Conservation (phyloP, 2,113 vertebrate species). For the Myrmecophaga tridactyla region DNA sequence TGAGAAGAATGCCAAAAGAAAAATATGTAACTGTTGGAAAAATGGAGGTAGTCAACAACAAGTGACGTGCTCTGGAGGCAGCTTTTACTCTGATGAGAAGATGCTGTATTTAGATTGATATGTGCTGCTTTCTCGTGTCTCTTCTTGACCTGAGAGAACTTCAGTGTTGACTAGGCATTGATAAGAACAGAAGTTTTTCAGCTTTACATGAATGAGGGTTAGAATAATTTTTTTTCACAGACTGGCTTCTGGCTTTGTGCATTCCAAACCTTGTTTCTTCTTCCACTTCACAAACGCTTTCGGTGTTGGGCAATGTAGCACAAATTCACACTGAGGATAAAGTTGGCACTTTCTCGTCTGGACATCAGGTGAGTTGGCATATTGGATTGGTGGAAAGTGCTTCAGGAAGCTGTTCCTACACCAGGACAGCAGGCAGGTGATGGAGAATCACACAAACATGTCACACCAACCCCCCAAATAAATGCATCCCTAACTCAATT, state of each 20-base stretch:
- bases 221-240: not conserved
- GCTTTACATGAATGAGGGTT: not conserved
- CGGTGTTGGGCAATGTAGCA: not conserved
- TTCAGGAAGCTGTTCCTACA: not conserved
- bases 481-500: not conserved
- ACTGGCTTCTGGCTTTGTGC: not conserved
- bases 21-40: not conserved
- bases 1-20: not conserved
- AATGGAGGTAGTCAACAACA: not conserved
- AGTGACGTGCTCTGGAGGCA: not conserved
- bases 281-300: not conserved
- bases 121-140: not conserved
- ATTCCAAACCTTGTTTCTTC: not conserved
- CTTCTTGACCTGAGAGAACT: not conserved
- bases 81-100: not conserved
- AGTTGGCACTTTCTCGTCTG: not conserved
- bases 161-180: not conserved
- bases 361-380: not conserved
- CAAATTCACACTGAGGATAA: not conserved
- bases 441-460: not conserved
- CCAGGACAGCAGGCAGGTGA: not conserved
- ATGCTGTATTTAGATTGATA: not conserved
- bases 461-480: not conserved
- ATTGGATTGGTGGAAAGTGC: not conserved
- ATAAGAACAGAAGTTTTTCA: not conserved